Conservation (phyloP, 2,888 invertebrate genomes). For the Palloptera scutellata region DNA sequence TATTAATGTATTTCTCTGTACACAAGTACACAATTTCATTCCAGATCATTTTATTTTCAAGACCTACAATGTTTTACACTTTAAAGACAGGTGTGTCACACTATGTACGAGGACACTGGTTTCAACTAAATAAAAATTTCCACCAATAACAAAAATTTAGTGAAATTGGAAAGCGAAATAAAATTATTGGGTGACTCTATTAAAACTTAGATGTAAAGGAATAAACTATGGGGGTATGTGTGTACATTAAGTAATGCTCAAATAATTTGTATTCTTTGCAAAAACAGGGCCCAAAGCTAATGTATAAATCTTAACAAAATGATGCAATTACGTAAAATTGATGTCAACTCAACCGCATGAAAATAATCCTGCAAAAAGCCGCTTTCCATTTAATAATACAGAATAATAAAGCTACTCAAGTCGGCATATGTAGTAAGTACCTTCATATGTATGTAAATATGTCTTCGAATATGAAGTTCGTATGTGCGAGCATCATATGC, state of each 20-base stretch:
- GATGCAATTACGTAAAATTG: slow-evolving; percentile 10
- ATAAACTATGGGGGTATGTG: background rate
- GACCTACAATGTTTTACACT: too few relatives aligned
- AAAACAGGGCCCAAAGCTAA: background rate
- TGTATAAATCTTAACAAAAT: slow-evolving; percentile 19
- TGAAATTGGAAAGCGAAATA: too few relatives aligned
- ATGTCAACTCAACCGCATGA: slow-evolving; percentile 4
- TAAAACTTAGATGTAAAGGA: too few relatives aligned
- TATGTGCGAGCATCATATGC: slow-evolving; percentile 43
- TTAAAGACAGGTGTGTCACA: too few relatives aligned
- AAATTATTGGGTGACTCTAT: too few relatives aligned
- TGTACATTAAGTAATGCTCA: too few relatives aligned
- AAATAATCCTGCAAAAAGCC: slow-evolving; percentile 13
- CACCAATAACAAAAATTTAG: too few relatives aligned
- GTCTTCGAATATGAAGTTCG: background rate
- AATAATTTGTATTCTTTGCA: slow-evolving; percentile 1
- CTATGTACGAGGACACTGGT: too few relatives aligned
- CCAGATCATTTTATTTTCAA: too few relatives aligned
- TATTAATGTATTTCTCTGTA: too few relatives aligned
- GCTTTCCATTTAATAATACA: background rate
- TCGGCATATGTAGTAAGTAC: background rate
- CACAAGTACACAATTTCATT: too few relatives aligned
- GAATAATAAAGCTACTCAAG: slow-evolving; percentile 1
- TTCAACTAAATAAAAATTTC: too few relatives aligned
- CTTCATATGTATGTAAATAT: background rate